Base-by-base conservation (phyloP, 1,140 invertebrate genomes). In the Neotoxoptera formosana region DNA sequence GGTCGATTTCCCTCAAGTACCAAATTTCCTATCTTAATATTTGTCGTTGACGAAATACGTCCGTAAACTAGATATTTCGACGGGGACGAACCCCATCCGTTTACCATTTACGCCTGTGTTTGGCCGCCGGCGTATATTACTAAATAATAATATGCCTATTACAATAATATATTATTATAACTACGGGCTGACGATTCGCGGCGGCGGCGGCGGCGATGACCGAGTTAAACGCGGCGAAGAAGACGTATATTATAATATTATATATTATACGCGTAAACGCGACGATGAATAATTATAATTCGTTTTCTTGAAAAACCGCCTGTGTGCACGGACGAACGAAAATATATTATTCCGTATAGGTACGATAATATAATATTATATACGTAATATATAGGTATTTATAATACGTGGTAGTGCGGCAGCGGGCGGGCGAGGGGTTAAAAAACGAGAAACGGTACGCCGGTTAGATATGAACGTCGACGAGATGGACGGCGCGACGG, bases 281-380 rank as follows among this genome's bases (percentile, higher is more conserved):
- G 48, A 48, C 36, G 88, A 89, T 56, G 88, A 89, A 89, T 89
- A 89, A 89, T 89, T 89, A 56, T 89, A 88, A 88, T 53, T 88
- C 51, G 87, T 88, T 88, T 88, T 88, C 87, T 88, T 34, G 87
- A 88, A 89, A 89, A 89, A 56, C 88, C n/a, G 87, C 87, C 87
- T 14, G 87, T 45, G 30, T 76, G 60, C 60, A n/a, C 20, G 48
- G 34, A 89, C 88, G 88, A 41, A 89, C 88, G 48, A 89, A 89
- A 89, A 89, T 56, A 56, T 89, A 89, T 89, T 56, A 53, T 34
- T 76, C 60, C 60, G 30, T 76, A n/a, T 76, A 34, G 60, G 30
- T 88, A 88, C 86, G 45, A 48, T 48, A 47, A 30, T 76, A 76
- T 45, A 45, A 84, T 41, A 84, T 47, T 45, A 41, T 86, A 86